Base-by-base conservation (phyloP, 2,113 vertebrate genomes). In the Ginglymostoma cirratum region DNA sequence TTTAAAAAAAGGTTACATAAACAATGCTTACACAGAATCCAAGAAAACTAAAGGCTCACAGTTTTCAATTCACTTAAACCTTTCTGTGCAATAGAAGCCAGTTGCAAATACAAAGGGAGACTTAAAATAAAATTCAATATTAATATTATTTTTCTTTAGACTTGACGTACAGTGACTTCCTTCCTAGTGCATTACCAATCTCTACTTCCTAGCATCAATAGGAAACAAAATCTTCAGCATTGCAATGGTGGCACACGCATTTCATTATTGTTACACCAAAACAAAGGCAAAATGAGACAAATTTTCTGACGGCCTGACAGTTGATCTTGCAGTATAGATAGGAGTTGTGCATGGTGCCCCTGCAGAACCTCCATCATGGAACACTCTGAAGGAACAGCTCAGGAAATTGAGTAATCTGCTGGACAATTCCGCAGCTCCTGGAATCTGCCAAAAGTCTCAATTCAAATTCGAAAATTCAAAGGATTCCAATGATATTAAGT, bases 91-190 rank as follows among this genome's bases (percentile, higher is more conserved):
- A 48, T 52, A 14, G 94, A 72, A 76, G 69, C 94, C 27, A 34
- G 42, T 76, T 95, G 66, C 67, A 72, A 95, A 48, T 72, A 70
- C 45, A 52, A 1, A 72, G 27, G 17, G 38, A 69, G 67, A 52
- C 24, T 30, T 30, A 12, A 95, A 17, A 34, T 52, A 95, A 95
- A 48, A 72, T 95, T 30, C 69, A 72, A 72, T 76, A 95, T 95
- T 52, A 95, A 95, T 72, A 52, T 5, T n/a, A 14, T 61, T 48
- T 69, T 67, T 14, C 66, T 95, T 76, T 15, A 94, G 19, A 70
- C 87, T 90, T 61, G 66, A 94, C 70, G 66, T 94, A 94, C 61
- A 94, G n/a, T 94, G 61, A 65, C 61, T 93, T 61, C 66, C 65
- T 42, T 19, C 90, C 38, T 27, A 30, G 52, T 48, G 78, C 86